Percentiles rank a stretch among this genome's conserved stretches.
phyloP scores from a whole-genome alignment of 2,888 invertebrate species.

The Micoletzkya japonica region DNA sequence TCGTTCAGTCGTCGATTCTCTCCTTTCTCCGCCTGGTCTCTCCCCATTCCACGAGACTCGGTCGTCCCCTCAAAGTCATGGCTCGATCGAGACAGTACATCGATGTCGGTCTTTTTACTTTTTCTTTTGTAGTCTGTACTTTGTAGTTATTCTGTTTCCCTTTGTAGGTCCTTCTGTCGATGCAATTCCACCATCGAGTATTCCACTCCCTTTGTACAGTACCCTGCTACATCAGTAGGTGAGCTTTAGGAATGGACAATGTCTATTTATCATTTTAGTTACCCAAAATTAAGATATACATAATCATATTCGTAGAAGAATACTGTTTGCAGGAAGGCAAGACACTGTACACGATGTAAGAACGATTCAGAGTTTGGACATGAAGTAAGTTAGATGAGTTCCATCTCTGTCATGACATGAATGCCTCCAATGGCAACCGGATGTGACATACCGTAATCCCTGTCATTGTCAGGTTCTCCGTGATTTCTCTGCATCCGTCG shows the following conservation, averaged over 20 bases:
- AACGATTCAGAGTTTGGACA: too few species aligned
- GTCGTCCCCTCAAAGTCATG: constrained; percentile 24
- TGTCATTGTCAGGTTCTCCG: constrained; percentile 18
- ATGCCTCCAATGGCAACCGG: not conserved
- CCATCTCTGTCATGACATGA: not conserved
- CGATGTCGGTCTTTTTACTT: constrained; percentile 7
- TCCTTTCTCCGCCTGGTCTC: constrained; percentile 12
- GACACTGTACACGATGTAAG: not conserved
- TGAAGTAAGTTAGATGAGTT: not conserved
- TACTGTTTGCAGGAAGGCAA: not conserved
- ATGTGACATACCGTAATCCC: not conserved
- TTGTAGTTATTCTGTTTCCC: too few species aligned
- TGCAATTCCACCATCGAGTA: constrained; percentile 52
- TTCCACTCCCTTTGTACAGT: constrained; percentile 43
- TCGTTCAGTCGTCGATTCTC: constrained; percentile 12
- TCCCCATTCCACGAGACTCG: constrained; percentile 18
- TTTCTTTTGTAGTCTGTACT: not conserved
- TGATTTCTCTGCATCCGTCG: constrained; percentile 39
- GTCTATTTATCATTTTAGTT: not conserved
- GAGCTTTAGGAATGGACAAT: not conserved
- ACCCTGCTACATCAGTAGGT: constrained; percentile 46
- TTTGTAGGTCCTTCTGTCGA: constrained; percentile 44
- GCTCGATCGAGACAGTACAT: constrained; percentile 5
- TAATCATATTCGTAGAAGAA: not conserved
- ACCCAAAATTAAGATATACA: not conserved